Base-by-base conservation (phyloP, 2,797 vertebrate species). In the Pantherophis vulpinus region DNA sequence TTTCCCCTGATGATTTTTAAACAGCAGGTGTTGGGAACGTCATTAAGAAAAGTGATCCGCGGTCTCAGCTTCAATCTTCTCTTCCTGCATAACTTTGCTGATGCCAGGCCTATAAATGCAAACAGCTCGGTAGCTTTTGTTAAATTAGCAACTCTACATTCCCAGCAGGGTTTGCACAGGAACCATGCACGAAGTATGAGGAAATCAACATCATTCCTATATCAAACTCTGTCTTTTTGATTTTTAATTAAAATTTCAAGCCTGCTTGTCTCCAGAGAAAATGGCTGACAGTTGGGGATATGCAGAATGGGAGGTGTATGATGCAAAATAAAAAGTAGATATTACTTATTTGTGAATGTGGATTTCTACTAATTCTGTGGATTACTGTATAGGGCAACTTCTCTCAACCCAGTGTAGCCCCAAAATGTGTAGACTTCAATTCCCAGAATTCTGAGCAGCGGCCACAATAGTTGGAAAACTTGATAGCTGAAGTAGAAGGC, bases 171-270 rank as follows among this genome's bases (percentile, higher is more conserved):
- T 93, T 94, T 96, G 94, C 95, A 94, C 93, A 94, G 93, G 95
- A 97, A 96, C 95, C 93, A 95, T 95, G 96, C 96, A 97, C 96
- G 95, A 96, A 97, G 95, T 51, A 94, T 95, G 93, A 92, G 95
- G 47, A 90, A 96, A 94, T 94, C 94, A 96, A 94, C 93, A 94
- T 95, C 96, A 95, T 93, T 96, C 90, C 96, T 94, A 95, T 95
- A 95, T 97, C 96, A 97, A 88, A 96, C 95, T 95, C 87, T 90
- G 88, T 92, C 94, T 88, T 96, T 95, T 95, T 95, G 95, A 96
- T 95, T 97, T 97, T 97, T 97, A 97, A 97, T 97, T 97, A 97
- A 97, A 96, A 96, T 97, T 97, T 97, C 94, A 94, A 79, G 94
- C 93, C 94, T 47, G 92, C 95, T 94, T 90, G 92, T 96, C 96